phyloP scores from a whole-genome alignment of 2,797 vertebrate genomes.

The Cuniculus paca region DNA sequence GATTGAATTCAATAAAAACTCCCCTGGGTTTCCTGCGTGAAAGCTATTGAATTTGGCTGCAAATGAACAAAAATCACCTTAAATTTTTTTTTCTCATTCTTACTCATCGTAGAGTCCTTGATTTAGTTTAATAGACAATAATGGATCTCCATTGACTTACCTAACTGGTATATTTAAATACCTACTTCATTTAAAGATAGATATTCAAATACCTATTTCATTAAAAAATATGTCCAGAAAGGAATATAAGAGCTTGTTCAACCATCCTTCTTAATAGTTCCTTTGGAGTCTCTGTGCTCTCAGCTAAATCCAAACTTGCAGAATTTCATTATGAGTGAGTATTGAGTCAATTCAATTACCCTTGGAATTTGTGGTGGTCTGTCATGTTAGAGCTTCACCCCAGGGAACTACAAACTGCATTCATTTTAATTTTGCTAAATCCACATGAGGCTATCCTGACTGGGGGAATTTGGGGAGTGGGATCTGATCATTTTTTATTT shows the following conservation, averaged over 20 bases:
- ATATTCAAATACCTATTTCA: slow-evolving; percentile 74
- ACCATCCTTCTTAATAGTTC: slow-evolving; percentile 76
- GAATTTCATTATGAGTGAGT: slow-evolving; percentile 78
- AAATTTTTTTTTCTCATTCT: slow-evolving; percentile 58
- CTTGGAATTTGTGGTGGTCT: slow-evolving; percentile 78
- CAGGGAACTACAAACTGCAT: slow-evolving; percentile 56
- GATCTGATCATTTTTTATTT: background rate
- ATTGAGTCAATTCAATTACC: slow-evolving; percentile 81
- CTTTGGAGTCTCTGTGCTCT: slow-evolving; percentile 79
- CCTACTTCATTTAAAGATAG: slow-evolving; percentile 79
- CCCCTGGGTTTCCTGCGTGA: slow-evolving; percentile 80
- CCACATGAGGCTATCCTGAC: slow-evolving; percentile 17
- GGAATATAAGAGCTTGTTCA: slow-evolving; percentile 77
- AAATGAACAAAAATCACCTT: slow-evolving; percentile 79
- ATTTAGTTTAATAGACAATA: slow-evolving; percentile 79
- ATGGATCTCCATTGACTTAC: slow-evolving; percentile 75
- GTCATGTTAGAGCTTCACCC: slow-evolving; percentile 67
- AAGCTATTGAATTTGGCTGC: slow-evolving; percentile 83
- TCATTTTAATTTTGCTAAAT: slow-evolving; percentile 75
- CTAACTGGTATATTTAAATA: slow-evolving; percentile 75
- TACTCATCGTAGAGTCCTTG: slow-evolving; percentile 61
- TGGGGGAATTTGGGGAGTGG: slow-evolving; percentile 40
- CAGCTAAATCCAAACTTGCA: slow-evolving; percentile 83
- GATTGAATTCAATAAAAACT: slow-evolving; percentile 80
- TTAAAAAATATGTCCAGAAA: slow-evolving; percentile 75